Evolutionary conservation across 2,113 vertebrate genomes (phyloP).

Genomic region (Cavia porcellus): DNA sequence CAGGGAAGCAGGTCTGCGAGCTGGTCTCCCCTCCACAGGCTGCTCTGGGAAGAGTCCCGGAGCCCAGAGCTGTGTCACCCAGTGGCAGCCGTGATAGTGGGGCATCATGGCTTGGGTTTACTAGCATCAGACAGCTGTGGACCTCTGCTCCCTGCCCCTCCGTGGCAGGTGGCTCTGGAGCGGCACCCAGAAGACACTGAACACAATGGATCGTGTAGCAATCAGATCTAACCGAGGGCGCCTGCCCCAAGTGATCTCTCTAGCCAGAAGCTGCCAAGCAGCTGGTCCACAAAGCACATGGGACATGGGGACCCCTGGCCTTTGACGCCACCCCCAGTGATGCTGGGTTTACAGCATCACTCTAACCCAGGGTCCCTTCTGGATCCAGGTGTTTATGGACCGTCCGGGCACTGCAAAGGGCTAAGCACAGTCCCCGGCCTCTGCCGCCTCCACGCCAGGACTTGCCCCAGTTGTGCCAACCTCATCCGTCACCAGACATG

Average conservation of each 20-base stretch:
- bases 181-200: background rate
- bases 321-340: no score
- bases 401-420: fast-evolving
- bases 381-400: fast-evolving
- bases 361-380: no score
- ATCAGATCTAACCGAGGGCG: fast-evolving
- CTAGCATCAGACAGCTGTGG: fast-evolving
- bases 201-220: fast-evolving
- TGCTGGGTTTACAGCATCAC: no score
- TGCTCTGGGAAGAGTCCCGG: background rate
- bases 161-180: background rate
- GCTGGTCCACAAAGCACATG: fast-evolving
- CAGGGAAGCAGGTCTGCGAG: background rate
- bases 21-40: fast-evolving
- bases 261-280: fast-evolving
- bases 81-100: background rate
- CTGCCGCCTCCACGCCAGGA: background rate
- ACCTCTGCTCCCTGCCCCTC: no score
- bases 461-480: background rate
- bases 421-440: background rate
- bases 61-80: no score
- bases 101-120: fast-evolving
- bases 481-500: background rate
- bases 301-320: fast-evolving
- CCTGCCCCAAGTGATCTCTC: fast-evolving